These are phyloP conservation scores for Aphelenchoides fujianensis DNA, from an alignment of 1,140 invertebrate species.

Conservation along the genomic window DNA sequence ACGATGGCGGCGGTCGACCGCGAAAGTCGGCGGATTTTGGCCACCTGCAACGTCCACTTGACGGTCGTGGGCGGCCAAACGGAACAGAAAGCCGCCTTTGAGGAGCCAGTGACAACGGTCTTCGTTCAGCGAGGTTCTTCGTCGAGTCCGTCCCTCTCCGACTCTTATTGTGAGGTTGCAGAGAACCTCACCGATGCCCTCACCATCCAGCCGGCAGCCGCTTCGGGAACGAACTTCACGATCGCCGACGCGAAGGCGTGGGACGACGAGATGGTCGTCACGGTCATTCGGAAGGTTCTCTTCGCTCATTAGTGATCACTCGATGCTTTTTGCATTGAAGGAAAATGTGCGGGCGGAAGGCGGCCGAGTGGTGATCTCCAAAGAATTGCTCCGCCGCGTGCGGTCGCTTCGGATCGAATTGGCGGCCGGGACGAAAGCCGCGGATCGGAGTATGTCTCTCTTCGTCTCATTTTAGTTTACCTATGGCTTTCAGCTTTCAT, in stretches of 20 bases:
- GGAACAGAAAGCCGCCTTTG: background rate
- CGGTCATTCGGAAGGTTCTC: background rate
- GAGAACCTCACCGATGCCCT: background rate
- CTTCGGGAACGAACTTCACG: background rate
- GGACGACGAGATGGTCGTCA: background rate
- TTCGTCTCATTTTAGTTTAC: too few species aligned
- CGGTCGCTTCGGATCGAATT: background rate
- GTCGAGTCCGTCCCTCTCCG: too few species aligned
- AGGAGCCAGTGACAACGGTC: background rate
- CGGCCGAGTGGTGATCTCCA: background rate
- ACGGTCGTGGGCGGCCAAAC: background rate
- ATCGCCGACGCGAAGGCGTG: background rate
- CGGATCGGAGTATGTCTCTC: background rate
- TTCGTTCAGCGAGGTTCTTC: constrained; percentile 9
- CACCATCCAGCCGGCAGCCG: background rate
- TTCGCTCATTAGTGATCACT: too few species aligned
- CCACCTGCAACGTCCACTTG: constrained; percentile 16
- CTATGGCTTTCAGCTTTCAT: constrained; percentile 17
- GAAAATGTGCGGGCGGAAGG: constrained; percentile 13
- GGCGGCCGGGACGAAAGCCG: background rate
- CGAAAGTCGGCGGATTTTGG: constrained; percentile 30
- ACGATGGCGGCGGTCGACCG: constrained; percentile 28
- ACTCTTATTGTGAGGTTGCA: too few species aligned
- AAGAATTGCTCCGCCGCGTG: background rate
- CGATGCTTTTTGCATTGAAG: too few species aligned